Conservation (phyloP, 1,140 invertebrate species). For the Stegodyphus dumicola region DNA sequence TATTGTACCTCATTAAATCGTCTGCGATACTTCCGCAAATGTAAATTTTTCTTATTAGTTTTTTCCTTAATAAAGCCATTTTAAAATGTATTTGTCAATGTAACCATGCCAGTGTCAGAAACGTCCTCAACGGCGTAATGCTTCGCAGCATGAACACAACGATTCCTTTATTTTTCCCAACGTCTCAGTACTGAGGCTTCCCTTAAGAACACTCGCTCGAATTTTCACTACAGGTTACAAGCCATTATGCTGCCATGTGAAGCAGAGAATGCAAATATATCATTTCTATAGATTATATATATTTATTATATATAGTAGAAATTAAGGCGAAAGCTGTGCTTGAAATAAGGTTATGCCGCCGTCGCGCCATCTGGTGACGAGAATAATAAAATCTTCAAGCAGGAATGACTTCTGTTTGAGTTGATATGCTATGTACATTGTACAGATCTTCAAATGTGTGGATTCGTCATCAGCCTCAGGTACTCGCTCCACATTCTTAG, state of each 20-base stretch:
- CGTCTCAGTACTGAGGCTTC: constrained; percentile 42
- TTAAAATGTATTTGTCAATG: not conserved
- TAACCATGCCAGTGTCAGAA: constrained; percentile 24
- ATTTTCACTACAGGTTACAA: constrained; percentile 45
- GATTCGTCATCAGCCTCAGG: constrained; percentile 53
- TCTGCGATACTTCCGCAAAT: no score
- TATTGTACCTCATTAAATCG: no score
- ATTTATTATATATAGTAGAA: constrained; percentile 60
- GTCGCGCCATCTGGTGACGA: constrained; percentile 60
- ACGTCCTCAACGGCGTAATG: constrained; percentile 49
- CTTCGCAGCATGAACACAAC: constrained; percentile 59
- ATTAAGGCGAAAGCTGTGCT: constrained; percentile 61
- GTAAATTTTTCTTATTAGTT: no score
- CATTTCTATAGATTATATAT: constrained; percentile 62
- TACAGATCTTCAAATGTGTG: constrained; percentile 60
- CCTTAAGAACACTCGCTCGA: constrained; percentile 32
- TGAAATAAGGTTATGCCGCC: constrained; percentile 61
- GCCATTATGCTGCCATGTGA: constrained; percentile 59
- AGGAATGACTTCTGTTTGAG: constrained; percentile 61
- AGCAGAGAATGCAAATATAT: constrained; percentile 61
- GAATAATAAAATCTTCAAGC: constrained; percentile 61
- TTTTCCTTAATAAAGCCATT: no score
- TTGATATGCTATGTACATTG: constrained; percentile 61
- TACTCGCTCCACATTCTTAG: constrained; percentile 29
- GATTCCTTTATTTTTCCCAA: constrained; percentile 11